A percentile compares a stretch with the other conserved stretches of the same genome.
Evolutionary conservation across 2,888 invertebrate species (phyloP).

Genomic region (Operophtera brumata): DNA sequence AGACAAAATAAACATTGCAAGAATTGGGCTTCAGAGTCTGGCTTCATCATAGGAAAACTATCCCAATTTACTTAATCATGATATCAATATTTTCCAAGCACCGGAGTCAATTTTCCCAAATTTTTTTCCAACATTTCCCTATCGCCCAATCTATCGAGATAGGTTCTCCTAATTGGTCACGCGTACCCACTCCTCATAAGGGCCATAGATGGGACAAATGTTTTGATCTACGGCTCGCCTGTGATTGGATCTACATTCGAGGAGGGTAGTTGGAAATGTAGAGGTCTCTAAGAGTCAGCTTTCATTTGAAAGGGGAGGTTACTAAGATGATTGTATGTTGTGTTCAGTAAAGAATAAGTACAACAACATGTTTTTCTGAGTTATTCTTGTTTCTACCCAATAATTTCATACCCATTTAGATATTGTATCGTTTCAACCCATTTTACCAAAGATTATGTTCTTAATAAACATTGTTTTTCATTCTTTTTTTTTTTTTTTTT

Average conservation of each 20-base stretch:
- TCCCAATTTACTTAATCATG: background rate
- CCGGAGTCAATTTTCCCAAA: conserved; percentile 1
- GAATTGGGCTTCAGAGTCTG: too few species aligned
- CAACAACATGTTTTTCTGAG: too few species aligned
- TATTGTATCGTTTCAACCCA: too few species aligned
- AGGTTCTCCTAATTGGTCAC: conserved; percentile 25
- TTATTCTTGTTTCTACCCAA: too few species aligned
- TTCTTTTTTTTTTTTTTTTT: too few species aligned
- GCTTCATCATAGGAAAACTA: background rate
- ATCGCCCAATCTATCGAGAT: conserved; percentile 13
- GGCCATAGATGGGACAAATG: conserved; percentile 27
- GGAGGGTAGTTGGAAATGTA: conserved; percentile 16
- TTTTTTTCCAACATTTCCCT: conserved; percentile 11
- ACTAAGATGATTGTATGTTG: too few species aligned
- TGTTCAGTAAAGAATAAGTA: too few species aligned
- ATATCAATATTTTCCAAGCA: background rate
- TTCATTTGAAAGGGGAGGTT: background rate
- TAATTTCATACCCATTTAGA: too few species aligned
- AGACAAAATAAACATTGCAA: too few species aligned
- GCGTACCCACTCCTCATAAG: conserved; percentile 23
- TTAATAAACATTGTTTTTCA: too few species aligned
- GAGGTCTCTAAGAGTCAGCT: background rate
- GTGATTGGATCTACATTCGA: conserved; percentile 26
- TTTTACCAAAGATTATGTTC: too few species aligned
- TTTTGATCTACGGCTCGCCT: conserved; percentile 33